Percentiles rank a stretch among this genome's conserved stretches.
phyloP scores from a whole-genome alignment of 2,888 invertebrate genomes.

The Torymus auratus region DNA sequence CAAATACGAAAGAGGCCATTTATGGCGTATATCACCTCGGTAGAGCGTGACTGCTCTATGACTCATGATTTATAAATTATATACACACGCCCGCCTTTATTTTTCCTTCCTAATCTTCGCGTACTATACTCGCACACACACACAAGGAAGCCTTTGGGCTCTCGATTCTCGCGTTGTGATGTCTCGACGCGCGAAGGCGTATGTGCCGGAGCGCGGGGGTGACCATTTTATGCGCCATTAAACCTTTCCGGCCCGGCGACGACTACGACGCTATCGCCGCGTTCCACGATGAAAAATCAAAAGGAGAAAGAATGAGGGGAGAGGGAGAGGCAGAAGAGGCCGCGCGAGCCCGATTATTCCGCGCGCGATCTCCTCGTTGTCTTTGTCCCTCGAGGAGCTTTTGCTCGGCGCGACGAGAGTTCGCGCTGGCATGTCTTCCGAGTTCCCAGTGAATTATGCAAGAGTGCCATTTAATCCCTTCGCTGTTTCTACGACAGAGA shows the following conservation, averaged over 20 bases:
- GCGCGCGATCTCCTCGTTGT: background rate
- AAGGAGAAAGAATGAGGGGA: background rate
- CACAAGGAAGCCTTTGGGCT: constrained; percentile 18
- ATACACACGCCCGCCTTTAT: constrained; percentile 43
- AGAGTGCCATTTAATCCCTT: constrained; percentile 26
- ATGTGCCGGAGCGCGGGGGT: background rate
- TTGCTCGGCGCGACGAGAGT: constrained; percentile 1
- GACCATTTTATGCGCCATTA: constrained; percentile 55
- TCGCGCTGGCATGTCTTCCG: background rate
- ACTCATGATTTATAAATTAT: constrained; percentile 57
- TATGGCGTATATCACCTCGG: constrained; percentile 21
- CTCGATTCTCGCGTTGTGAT: background rate
- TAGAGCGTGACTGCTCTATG: constrained; percentile 21
- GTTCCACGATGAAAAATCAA: constrained; percentile 43
- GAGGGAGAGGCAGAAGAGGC: background rate
- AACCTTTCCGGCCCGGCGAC: constrained; percentile 36
- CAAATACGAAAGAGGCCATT: constrained; percentile 47
- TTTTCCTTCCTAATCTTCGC: constrained; percentile 34
- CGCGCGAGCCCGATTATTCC: constrained; percentile 9
- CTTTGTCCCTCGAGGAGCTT: constrained; percentile 15
- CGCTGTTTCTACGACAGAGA: background rate
- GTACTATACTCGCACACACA: too few relatives aligned
- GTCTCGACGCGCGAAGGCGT: constrained; percentile 25
- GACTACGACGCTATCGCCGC: background rate
- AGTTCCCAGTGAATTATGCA: constrained; percentile 43